phyloP scores from a whole-genome alignment of 2,113 vertebrate genomes.

The Macroglossus sobrinus region DNA sequence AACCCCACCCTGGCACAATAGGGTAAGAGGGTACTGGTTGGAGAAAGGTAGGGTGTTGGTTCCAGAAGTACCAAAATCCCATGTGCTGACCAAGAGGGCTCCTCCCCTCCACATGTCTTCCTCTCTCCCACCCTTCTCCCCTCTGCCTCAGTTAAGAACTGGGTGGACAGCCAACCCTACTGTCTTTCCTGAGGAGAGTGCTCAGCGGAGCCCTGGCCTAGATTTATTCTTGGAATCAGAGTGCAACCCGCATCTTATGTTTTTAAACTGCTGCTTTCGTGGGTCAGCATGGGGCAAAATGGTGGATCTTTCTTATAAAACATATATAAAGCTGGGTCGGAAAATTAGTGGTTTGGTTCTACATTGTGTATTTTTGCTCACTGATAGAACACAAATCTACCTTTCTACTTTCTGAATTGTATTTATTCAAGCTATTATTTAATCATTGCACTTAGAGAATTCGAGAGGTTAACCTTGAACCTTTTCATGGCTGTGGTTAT shows the following conservation, averaged over 20 bases:
- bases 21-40: background rate
- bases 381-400: background rate
- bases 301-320: background rate
- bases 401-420: background rate
- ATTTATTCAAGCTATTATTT: background rate
- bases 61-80: background rate
- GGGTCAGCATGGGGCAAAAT: background rate
- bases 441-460: background rate
- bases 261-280: background rate
- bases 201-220: background rate
- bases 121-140: fast-evolving
- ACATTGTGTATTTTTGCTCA: background rate
- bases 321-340: background rate
- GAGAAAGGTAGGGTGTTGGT: background rate
- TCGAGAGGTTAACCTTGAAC: conserved; percentile 39
- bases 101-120: background rate
- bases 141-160: background rate
- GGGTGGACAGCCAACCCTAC: background rate
- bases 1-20: background rate
- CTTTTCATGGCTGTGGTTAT: background rate
- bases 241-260: fast-evolving
- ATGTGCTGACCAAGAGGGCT: background rate
- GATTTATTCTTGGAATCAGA: background rate
- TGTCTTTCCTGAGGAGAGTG: background rate
- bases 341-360: background rate